Conservation (phyloP, 2,888 invertebrate genomes). For the Heliconius charithonia region DNA sequence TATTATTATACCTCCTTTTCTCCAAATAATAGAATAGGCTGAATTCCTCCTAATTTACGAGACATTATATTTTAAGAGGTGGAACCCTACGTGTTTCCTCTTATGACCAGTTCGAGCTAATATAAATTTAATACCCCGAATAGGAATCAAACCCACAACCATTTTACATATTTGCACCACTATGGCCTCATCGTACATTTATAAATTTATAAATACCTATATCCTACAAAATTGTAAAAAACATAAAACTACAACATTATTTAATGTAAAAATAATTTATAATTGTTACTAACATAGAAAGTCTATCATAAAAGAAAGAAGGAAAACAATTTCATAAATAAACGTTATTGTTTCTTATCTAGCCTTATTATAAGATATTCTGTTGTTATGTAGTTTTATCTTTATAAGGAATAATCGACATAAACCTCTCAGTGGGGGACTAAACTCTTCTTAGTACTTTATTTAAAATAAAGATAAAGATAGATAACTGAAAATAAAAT, state of each 20-base stretch:
- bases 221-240: not conserved
- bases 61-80: too few relatives aligned
- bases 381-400: conserved; percentile 14
- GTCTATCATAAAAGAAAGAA: not conserved
- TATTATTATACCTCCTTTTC: too few relatives aligned
- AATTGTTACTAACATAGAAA: not conserved
- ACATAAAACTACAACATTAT: too few relatives aligned
- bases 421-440: conserved; percentile 2
- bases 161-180: not conserved
- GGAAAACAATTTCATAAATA: conserved; percentile 5
- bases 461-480: conserved; percentile 1
- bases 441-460: not conserved
- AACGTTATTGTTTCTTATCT: not conserved
- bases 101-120: not conserved
- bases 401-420: conserved; percentile 25
- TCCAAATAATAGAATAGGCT: too few relatives aligned
- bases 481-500: not conserved
- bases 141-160: not conserved
- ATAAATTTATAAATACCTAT: not conserved
- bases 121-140: not conserved
- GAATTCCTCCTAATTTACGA: too few relatives aligned
- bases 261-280: not conserved
- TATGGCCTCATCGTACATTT: too few relatives aligned
- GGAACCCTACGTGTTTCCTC: too few relatives aligned
- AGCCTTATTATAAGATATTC: conserved; percentile 4